phyloP scores from a whole-genome alignment of 2,797 vertebrate species.

The Notamacropus eugenii region DNA sequence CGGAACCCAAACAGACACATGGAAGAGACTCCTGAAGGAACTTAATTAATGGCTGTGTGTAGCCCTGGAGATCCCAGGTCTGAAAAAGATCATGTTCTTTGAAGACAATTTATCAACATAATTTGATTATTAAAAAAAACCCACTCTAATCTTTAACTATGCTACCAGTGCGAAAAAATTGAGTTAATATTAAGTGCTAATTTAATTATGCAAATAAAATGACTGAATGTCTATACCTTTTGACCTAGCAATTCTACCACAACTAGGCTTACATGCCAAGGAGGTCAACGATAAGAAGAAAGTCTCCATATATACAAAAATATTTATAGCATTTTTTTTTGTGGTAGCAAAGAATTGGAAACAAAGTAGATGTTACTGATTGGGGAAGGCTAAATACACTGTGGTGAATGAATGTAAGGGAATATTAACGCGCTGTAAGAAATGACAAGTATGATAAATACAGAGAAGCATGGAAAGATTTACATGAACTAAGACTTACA shows the following conservation, averaged over 20 bases:
- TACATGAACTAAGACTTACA: background rate
- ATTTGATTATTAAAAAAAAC: constrained; percentile 63
- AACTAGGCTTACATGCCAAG: background rate
- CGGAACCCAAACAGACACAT: constrained; percentile 23
- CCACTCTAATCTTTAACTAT: constrained; percentile 77
- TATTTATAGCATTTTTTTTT: background rate
- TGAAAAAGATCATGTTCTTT: constrained; percentile 80
- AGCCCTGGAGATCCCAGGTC: constrained; percentile 64
- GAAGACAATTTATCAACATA: constrained; percentile 77
- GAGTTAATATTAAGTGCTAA: constrained; percentile 80
- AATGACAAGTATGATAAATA: background rate
- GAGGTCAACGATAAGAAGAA: background rate
- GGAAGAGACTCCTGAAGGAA: constrained; percentile 35
- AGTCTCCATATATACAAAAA: background rate
- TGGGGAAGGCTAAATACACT: background rate
- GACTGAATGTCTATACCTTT: constrained; percentile 68
- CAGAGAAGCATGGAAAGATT: background rate
- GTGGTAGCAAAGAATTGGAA: background rate
- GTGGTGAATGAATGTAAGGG: background rate
- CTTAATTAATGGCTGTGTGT: constrained; percentile 73
- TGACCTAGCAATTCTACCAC: constrained; percentile 44
- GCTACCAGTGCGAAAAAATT: constrained; percentile 73
- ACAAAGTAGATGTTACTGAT: background rate
- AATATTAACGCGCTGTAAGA: background rate
- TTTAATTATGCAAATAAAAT: constrained; percentile 77